phyloP scores from a whole-genome alignment of 2,888 invertebrate species.

The Xestia c-nigrum region DNA sequence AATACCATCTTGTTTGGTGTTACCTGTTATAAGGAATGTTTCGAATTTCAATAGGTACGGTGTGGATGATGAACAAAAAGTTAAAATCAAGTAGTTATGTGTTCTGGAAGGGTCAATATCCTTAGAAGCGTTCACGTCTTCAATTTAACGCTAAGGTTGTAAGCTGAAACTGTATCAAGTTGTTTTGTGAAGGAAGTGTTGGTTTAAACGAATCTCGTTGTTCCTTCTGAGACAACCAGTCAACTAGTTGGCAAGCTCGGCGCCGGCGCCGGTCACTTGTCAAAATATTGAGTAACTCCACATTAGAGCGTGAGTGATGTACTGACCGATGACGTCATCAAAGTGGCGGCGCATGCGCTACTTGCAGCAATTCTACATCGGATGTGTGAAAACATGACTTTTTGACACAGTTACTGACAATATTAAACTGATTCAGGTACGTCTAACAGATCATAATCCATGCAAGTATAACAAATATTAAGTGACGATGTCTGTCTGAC shows the following conservation, averaged over 20 bases:
- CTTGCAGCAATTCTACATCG: background rate
- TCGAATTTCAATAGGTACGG: too few species aligned
- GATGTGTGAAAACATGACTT: background rate
- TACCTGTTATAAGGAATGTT: too few species aligned
- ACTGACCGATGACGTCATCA: slow-evolving; percentile 33
- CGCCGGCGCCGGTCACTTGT: slow-evolving; percentile 40
- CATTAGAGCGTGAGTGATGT: slow-evolving; percentile 35
- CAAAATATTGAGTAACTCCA: slow-evolving; percentile 41
- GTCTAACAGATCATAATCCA: background rate
- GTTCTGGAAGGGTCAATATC: too few species aligned
- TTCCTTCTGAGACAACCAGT: slow-evolving; percentile 6
- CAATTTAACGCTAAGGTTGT: background rate
- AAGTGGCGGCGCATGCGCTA: background rate
- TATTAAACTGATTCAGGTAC: background rate
- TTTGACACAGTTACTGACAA: background rate
- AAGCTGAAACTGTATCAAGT: background rate
- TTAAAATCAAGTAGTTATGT: background rate
- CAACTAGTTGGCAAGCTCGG: slow-evolving; percentile 29
- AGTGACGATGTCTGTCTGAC: background rate
- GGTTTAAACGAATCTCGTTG: slow-evolving; percentile 9
- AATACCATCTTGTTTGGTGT: background rate
- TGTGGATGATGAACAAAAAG: background rate
- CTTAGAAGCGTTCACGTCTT: background rate
- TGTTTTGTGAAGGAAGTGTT: slow-evolving; percentile 24
- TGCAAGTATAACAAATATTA: background rate